Base-by-base conservation (phyloP, 2,797 vertebrate genomes). In the Strix occidentalis region DNA sequence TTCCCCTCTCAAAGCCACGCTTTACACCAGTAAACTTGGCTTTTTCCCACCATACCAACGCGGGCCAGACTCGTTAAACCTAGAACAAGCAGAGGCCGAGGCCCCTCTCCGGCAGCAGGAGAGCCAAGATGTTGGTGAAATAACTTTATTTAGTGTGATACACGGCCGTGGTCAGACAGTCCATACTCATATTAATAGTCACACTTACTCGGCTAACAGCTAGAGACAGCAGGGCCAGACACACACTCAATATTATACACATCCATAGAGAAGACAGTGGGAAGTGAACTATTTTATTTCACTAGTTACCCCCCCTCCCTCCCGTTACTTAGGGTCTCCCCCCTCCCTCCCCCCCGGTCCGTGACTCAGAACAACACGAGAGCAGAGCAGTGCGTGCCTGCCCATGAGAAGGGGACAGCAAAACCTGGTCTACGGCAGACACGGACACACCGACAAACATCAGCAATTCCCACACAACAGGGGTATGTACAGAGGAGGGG, bases 141-240 rank as follows among this genome's bases (percentile, higher is more conserved):
- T 98, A 98, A 98, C 98, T 98, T 98, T 98, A 98, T 98, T 99
- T 98, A 98, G 98, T 98, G 98, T 98, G 98, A 98, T 98, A 98
- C 98, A 99, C 97, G 98, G 98, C 98, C 98, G 98, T 98, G 97
- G 98, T 98, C 98, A 98, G 98, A 99, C 99, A 99, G 98, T 98
- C 98, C 98, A 98, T 98, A 99, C 97, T 98, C 98, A 98, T 98
- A 98, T 97, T 98, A 98, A 98, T 98, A 98, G 98, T 98, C 98
- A 99, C 99, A 99, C 98, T 98, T 98, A 98, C 98, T 97, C 98
- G 96, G 98, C 98, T 99, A 99, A 99, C 99, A 98, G 99, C 99
- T 98, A 99, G 98, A 98, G 98, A 99, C 98, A 98, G 98, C 98
- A 98, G 98, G 98, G 98, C 98, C 98, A 98, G 98, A 99, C 98